These are phyloP conservation scores for Polyodon spathula DNA, from an alignment of 2,113 vertebrate species.

Conservation along the genomic window DNA sequence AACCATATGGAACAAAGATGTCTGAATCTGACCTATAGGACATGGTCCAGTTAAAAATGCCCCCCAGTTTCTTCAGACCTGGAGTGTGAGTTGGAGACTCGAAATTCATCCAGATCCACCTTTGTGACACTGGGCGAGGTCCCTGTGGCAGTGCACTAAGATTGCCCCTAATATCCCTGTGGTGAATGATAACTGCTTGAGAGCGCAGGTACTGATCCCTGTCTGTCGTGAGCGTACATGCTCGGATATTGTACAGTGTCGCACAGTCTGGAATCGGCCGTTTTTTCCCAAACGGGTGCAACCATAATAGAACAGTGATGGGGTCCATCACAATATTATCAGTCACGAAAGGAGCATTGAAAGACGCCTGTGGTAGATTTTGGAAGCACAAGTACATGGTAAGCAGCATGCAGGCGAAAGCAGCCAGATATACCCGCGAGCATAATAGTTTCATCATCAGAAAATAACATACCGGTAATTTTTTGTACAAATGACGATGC, in stretches of 20 bases:
- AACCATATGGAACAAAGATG: slow-evolving; percentile 79
- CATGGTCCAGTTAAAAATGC: slow-evolving; percentile 80
- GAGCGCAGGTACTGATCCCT: slow-evolving; percentile 39
- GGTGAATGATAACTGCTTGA: slow-evolving; percentile 73
- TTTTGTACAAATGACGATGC: neutral
- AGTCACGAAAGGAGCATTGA: neutral
- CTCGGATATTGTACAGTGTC: slow-evolving; percentile 47
- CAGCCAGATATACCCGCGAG: slow-evolving; percentile 5
- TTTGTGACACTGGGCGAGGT: slow-evolving; percentile 57
- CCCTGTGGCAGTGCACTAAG: slow-evolving; percentile 24
- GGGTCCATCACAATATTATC: neutral
- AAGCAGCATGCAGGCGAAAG: slow-evolving; percentile 13
- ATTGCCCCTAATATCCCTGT: slow-evolving; percentile 59
- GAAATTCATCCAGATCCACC: slow-evolving; percentile 93
- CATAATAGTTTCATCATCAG: slow-evolving; percentile 7
- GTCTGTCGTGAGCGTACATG: slow-evolving; percentile 63
- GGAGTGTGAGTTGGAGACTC: slow-evolving; percentile 76
- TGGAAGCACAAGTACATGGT: slow-evolving; percentile 22
- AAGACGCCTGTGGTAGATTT: slow-evolving; percentile 19
- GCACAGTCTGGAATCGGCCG: slow-evolving; percentile 46
- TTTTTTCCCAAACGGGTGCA: slow-evolving; percentile 57
- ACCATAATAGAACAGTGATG: slow-evolving; percentile 71
- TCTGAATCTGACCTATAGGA: slow-evolving; percentile 74
- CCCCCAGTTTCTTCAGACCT: slow-evolving; percentile 40
- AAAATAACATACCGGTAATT: neutral